Evolutionary conservation across 2,113 vertebrate species (phyloP).

Genomic region (Psophia crepitans): DNA sequence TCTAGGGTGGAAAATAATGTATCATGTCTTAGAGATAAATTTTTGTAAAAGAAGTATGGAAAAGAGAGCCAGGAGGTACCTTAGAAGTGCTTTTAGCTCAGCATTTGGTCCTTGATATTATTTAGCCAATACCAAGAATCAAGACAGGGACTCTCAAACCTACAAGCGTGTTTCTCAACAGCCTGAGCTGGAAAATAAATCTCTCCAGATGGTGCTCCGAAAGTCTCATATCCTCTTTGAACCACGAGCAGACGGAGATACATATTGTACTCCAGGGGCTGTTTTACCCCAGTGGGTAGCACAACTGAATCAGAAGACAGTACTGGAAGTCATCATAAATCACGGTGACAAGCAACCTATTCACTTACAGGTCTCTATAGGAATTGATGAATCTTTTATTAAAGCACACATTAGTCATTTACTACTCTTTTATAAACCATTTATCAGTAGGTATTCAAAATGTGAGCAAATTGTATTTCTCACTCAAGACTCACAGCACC

Average conservation of each 20-base stretch:
- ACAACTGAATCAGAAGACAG: background rate
- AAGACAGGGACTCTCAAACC: background rate
- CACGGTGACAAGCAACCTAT: background rate
- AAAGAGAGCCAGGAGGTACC: background rate
- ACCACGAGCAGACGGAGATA: background rate
- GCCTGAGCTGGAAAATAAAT: background rate
- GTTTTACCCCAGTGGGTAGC: background rate
- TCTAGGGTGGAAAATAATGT: background rate
- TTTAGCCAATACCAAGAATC: background rate
- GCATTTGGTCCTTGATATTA: fast-evolving
- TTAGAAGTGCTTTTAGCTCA: background rate
- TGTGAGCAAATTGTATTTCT: background rate
- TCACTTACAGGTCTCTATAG: background rate
- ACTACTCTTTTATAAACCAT: constrained; percentile 24
- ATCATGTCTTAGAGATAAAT: background rate
- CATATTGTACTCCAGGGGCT: constrained; percentile 44
- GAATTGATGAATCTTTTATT: constrained; percentile 46
- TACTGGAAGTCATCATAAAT: background rate
- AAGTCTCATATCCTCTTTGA: background rate
- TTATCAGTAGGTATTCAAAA: constrained; percentile 21
- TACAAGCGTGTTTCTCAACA: background rate
- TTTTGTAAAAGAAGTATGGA: background rate
- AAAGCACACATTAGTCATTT: constrained; percentile 39
- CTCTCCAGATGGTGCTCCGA: constrained; percentile 1
- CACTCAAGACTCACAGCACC: background rate